phyloP scores from a whole-genome alignment of 1,140 invertebrate genomes.

The Tetragonula clypearis region DNA sequence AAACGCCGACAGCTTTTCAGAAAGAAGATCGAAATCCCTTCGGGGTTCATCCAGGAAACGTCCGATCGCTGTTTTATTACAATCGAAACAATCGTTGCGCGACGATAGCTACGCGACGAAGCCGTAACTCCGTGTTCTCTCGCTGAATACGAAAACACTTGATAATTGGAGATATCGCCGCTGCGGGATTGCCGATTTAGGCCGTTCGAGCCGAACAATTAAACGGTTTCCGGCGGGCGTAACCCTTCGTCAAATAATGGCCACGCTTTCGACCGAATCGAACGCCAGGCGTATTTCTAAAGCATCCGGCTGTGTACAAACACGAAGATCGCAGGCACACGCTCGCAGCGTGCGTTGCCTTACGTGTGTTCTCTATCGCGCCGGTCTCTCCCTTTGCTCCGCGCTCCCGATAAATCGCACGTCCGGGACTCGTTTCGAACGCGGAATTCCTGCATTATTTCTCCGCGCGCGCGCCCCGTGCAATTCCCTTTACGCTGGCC shows the following conservation, averaged over 20 bases:
- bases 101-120: no score
- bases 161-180: neutral
- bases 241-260: neutral
- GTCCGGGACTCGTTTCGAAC: conserved; percentile 38
- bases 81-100: neutral
- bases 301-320: neutral
- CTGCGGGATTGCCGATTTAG: neutral
- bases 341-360: neutral
- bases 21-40: neutral
- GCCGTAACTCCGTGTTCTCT: neutral
- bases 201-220: neutral
- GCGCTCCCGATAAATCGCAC: conserved; percentile 32
- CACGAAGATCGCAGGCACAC: neutral
- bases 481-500: conserved; percentile 25
- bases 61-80: neutral
- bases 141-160: neutral
- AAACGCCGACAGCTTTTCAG: no score
- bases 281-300: neutral
- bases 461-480: neutral
- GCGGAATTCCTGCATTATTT: conserved; percentile 36
- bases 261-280: neutral
- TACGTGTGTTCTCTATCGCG: conserved; percentile 3
- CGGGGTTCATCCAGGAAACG: no score
- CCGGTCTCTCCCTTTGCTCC: neutral
- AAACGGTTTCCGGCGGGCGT: neutral